A percentile compares a stretch with the other conserved stretches of the same genome.
Evolutionary conservation across 2,888 invertebrate species (phyloP).

Genomic region (Carterocephalus palaemon): DNA sequence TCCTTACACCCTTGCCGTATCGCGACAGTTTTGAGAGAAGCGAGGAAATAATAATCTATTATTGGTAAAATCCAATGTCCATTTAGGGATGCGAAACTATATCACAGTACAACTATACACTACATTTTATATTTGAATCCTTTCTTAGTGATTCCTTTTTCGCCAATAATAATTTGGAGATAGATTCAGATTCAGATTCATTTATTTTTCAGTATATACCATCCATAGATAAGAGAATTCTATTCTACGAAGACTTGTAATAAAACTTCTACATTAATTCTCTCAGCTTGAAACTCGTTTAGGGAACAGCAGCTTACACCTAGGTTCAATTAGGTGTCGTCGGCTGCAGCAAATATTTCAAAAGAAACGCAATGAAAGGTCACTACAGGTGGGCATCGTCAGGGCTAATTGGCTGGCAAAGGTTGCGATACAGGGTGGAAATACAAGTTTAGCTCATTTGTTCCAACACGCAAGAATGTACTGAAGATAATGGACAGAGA

Average conservation of each 20-base stretch:
- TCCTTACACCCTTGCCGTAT: slow-evolving; percentile 3
- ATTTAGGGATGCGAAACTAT: too few relatives aligned
- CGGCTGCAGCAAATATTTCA: slow-evolving; percentile 6
- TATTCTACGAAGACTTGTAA: too few relatives aligned
- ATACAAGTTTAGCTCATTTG: background rate
- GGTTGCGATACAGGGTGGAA: background rate
- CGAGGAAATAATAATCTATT: background rate
- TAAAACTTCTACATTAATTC: background rate
- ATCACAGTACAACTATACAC: too few relatives aligned
- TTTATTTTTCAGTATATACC: too few relatives aligned
- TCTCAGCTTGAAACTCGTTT: background rate
- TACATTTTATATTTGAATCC: too few relatives aligned
- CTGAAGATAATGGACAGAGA: too few relatives aligned
- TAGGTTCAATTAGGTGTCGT: slow-evolving; percentile 8
- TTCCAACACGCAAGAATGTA: too few relatives aligned
- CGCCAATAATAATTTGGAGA: too few relatives aligned
- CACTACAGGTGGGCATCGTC: background rate
- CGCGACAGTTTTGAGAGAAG: background rate
- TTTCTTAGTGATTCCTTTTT: too few relatives aligned
- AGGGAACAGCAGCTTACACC: background rate
- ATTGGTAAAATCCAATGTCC: too few relatives aligned
- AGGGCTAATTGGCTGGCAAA: background rate
- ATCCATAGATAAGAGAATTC: too few relatives aligned
- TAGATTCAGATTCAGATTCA: too few relatives aligned
- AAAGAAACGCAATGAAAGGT: slow-evolving; percentile 7